These are phyloP conservation scores for Manduca sexta DNA, from an alignment of 1,140 invertebrate species.

Conservation along the genomic window DNA sequence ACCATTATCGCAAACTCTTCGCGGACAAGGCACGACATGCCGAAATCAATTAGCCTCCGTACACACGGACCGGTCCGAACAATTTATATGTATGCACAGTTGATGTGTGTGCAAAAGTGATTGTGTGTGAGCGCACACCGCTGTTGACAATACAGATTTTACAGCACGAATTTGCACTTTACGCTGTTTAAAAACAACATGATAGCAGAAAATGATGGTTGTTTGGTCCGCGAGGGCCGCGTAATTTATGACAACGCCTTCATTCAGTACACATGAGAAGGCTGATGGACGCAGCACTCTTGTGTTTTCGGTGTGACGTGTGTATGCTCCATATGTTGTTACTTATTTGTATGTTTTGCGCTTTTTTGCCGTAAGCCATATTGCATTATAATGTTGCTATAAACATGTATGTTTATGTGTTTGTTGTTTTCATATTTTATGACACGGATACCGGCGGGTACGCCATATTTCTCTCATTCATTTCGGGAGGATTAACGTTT, in stretches of 20 bases:
- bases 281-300: too few relatives aligned
- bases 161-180: constrained; percentile 8
- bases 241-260: background rate
- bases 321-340: too few relatives aligned
- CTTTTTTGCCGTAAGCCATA: too few relatives aligned
- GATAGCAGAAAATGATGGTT: constrained; percentile 6
- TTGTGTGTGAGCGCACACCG: constrained; percentile 14
- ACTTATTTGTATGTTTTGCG: too few relatives aligned
- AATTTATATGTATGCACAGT: constrained; percentile 39
- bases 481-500: too few relatives aligned
- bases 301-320: too few relatives aligned
- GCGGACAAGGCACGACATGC: constrained; percentile 27
- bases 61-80: constrained; percentile 35
- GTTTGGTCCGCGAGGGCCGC: background rate
- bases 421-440: too few relatives aligned
- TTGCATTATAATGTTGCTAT: too few relatives aligned
- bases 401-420: too few relatives aligned
- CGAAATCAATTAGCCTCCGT: constrained; percentile 52
- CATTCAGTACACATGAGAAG: background rate
- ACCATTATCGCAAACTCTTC: constrained; percentile 30
- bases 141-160: constrained; percentile 13
- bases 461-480: too few relatives aligned
- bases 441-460: too few relatives aligned
- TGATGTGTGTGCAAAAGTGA: constrained; percentile 40
- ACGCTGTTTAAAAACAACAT: constrained; percentile 8